Conservation (phyloP, 2,797 vertebrate genomes). For the Gallirallus australis region DNA sequence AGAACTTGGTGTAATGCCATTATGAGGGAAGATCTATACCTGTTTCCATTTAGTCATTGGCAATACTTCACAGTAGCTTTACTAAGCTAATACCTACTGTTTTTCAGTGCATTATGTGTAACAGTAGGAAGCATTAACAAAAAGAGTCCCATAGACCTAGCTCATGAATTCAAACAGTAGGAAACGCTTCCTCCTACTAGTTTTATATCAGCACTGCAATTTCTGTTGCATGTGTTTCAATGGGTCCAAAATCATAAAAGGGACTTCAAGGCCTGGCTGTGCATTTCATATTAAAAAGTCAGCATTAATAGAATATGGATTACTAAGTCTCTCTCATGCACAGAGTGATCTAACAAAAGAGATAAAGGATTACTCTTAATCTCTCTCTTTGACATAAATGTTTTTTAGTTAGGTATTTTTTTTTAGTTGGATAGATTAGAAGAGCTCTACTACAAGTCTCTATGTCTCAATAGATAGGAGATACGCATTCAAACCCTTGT, state of each 20-base stretch:
- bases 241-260: conserved; percentile 12
- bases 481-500: not conserved
- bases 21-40: conserved; percentile 12
- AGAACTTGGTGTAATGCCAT: conserved; percentile 5
- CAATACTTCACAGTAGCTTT: conserved; percentile 36
- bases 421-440: conserved; percentile 18
- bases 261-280: not conserved
- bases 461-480: not conserved
- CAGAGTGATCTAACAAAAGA: not conserved
- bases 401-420: not conserved
- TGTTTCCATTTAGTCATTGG: conserved; percentile 45
- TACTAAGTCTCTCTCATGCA: not conserved
- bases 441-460: not conserved
- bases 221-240: conserved; percentile 30
- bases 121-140: conserved; percentile 32
- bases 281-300: conserved; percentile 20
- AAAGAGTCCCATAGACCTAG: conserved; percentile 23
- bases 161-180: conserved; percentile 53
- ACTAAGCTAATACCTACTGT: conserved; percentile 24
- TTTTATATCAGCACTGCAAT: conserved; percentile 24
- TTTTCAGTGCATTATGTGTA: conserved; percentile 41
- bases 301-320: not conserved
- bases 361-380: not conserved
- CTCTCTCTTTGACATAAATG: not conserved
- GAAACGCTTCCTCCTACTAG: conserved; percentile 44